Percentiles rank a stretch among this genome's conserved stretches.
Conservation (phyloP, 2,113 vertebrate species). For the Polypterus senegalus region DNA sequence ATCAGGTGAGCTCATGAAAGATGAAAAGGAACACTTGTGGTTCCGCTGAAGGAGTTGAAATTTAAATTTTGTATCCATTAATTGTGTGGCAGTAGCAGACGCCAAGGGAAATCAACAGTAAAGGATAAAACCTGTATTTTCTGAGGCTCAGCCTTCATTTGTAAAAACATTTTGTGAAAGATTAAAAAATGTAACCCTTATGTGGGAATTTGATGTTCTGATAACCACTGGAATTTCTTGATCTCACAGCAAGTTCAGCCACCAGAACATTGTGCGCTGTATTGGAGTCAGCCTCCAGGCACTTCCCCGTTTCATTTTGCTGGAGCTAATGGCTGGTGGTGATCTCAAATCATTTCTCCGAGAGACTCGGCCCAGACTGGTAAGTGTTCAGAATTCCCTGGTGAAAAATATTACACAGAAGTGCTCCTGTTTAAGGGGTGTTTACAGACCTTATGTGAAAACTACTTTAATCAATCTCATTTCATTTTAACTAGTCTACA, state of each 20-base stretch:
- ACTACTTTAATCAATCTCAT: background rate
- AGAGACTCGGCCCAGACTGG: constrained; percentile 81
- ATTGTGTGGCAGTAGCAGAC: too few relatives aligned
- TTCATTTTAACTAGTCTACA: background rate
- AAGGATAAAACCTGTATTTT: background rate
- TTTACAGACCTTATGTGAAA: background rate
- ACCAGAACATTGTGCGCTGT: constrained; percentile 95
- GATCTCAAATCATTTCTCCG: constrained; percentile 92
- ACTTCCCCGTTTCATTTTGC: constrained; percentile 85
- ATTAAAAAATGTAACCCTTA: too few relatives aligned
- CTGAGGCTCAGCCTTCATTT: background rate
- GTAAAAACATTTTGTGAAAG: too few relatives aligned
- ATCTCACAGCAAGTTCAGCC: constrained; percentile 85
- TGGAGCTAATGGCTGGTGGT: constrained; percentile 93
- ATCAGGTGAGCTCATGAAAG: constrained; percentile 65
- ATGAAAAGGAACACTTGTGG: background rate
- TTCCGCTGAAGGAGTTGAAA: too few relatives aligned
- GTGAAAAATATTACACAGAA: too few relatives aligned
- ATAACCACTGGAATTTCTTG: background rate
- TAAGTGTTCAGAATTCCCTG: constrained; percentile 40
- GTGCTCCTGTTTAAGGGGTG: background rate
- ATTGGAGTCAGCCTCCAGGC: constrained; percentile 90
- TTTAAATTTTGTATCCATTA: too few relatives aligned
- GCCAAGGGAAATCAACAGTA: too few relatives aligned
- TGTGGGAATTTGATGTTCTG: too few relatives aligned